phyloP scores from a whole-genome alignment of 2,113 vertebrate genomes.

The Rhombomys opimus region DNA sequence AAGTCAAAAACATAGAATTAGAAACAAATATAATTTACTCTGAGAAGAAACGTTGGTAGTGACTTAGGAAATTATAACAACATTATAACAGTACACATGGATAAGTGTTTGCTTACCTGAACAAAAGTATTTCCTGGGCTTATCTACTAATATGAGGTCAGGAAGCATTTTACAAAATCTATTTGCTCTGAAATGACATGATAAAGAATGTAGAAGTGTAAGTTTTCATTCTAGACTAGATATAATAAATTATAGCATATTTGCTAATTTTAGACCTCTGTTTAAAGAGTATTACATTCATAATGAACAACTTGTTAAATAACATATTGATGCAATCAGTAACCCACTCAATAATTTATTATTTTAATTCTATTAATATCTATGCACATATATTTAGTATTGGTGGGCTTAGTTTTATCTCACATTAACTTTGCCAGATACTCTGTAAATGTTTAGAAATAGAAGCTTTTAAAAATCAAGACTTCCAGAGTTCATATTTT shows the following conservation, averaged over 20 bases:
- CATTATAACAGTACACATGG: neutral
- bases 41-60: neutral
- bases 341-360: neutral
- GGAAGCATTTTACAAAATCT: neutral
- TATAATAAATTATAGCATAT: neutral
- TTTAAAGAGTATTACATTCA: neutral
- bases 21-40: conserved; percentile 34
- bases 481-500: neutral
- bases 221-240: conserved; percentile 4
- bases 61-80: neutral
- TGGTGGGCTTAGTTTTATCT: neutral
- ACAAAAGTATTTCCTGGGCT: conserved; percentile 12
- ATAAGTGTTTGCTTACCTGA: neutral
- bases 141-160: neutral
- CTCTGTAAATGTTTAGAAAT: neutral
- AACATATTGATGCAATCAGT: neutral
- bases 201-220: neutral
- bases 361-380: neutral
- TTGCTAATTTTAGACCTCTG: neutral
- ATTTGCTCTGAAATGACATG: neutral
- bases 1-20: neutral
- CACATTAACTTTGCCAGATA: neutral
- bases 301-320: conserved; percentile 5
- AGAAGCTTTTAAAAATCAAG: neutral
- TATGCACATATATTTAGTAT: neutral